Percentiles rank a stretch among this genome's conserved stretches.
Conservation (phyloP, 2,113 vertebrate genomes). For the Hirundichthys speculiger region DNA sequence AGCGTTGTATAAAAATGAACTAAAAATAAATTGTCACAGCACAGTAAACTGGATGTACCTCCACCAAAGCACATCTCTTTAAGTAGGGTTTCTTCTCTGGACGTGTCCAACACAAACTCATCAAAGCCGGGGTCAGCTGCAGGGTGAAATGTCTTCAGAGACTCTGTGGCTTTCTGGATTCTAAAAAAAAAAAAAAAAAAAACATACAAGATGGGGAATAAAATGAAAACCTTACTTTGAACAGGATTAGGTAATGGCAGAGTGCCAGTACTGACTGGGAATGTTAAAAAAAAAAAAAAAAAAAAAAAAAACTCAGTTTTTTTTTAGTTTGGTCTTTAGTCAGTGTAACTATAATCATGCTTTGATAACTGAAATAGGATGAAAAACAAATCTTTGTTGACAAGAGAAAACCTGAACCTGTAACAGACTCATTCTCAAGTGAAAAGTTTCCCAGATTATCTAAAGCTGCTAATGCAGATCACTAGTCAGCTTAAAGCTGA, state of each 20-base stretch:
- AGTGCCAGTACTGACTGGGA: too few relatives aligned
- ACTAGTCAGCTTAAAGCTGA: slow-evolving; percentile 63
- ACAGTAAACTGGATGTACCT: slow-evolving; percentile 77
- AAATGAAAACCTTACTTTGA: too few relatives aligned
- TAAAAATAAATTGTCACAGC: too few relatives aligned
- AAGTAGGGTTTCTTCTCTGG: slow-evolving; percentile 88
- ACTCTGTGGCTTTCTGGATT: slow-evolving; percentile 95
- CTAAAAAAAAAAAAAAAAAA: slow-evolving; percentile 68
- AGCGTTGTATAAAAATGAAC: too few relatives aligned
- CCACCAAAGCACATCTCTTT: slow-evolving; percentile 88
- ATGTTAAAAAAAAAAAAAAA: neutral
- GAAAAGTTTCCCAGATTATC: slow-evolving; percentile 41
- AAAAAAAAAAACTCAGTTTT: neutral
- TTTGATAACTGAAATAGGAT: neutral
- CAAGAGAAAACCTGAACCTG: slow-evolving; percentile 1
- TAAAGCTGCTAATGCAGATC: slow-evolving; percentile 73
- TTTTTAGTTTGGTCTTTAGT: too few relatives aligned
- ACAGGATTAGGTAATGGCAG: too few relatives aligned
- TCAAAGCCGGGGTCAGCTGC: slow-evolving; percentile 91
- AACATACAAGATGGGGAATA: too few relatives aligned
- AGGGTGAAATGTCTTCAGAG: slow-evolving; percentile 90
- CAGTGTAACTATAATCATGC: too few relatives aligned
- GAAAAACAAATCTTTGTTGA: neutral
- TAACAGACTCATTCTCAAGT: slow-evolving; percentile 26
- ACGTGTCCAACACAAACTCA: slow-evolving; percentile 89